These are phyloP conservation scores for Propithecus coquereli DNA, from an alignment of 2,113 vertebrate species.

Conservation along the genomic window DNA sequence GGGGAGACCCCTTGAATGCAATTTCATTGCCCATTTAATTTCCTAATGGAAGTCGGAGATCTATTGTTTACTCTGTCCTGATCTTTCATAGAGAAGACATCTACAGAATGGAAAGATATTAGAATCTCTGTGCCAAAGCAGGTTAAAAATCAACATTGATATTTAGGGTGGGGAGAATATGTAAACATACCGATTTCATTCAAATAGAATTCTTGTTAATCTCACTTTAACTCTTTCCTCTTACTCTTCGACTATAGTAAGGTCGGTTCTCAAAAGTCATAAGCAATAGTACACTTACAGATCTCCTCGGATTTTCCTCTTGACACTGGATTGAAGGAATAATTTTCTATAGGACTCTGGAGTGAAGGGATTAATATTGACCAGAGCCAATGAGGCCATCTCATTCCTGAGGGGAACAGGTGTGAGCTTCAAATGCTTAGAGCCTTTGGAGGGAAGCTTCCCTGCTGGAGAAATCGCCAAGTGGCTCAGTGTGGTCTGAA, in stretches of 20 bases:
- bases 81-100: not conserved
- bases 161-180: not conserved
- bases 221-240: not conserved
- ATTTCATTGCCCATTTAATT: not conserved
- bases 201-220: not conserved
- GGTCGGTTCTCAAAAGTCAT: not conserved
- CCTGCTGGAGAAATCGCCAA: constrained; percentile 80
- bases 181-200: not conserved
- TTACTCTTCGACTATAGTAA: not conserved
- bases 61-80: not conserved
- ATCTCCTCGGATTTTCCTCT: constrained; percentile 83
- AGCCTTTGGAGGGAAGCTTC: constrained; percentile 76
- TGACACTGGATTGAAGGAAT: constrained; percentile 76
- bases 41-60: not conserved
- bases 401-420: constrained; percentile 70
- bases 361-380: constrained; percentile 97
- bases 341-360: constrained; percentile 86
- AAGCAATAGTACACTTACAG: constrained; percentile 71
- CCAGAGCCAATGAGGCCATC: constrained; percentile 75
- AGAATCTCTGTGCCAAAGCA: not conserved
- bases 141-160: not conserved
- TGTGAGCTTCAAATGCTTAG: constrained; percentile 75
- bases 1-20: not conserved
- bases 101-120: not conserved
- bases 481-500: constrained; percentile 87